These are phyloP conservation scores for Atlantisia rogersi DNA, from an alignment of 2,113 vertebrate species.

Conservation along the genomic window DNA sequence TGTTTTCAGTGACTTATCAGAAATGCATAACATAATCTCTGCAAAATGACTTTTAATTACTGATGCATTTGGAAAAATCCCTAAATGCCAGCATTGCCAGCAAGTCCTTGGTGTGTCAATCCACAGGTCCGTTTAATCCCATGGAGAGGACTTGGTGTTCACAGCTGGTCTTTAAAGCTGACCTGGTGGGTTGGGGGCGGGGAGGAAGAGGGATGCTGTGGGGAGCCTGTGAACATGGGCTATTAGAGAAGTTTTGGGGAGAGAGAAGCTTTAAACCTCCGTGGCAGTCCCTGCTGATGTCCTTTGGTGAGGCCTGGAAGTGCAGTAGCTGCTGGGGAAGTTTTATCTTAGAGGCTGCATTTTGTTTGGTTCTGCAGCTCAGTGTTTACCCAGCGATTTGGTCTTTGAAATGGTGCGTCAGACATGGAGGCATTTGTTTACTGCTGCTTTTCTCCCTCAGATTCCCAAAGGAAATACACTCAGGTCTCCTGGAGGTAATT, in stretches of 20 bases:
- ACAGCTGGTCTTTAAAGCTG: not conserved
- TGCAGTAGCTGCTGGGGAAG: not conserved
- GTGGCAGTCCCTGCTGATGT: not conserved
- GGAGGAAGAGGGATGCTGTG: not conserved
- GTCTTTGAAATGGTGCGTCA: not conserved
- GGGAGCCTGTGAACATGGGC: fast-evolving
- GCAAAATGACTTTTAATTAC: conserved; percentile 41
- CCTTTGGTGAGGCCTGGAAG: not conserved
- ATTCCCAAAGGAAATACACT: conserved; percentile 90
- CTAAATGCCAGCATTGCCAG: not conserved
- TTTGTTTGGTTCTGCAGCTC: not conserved
- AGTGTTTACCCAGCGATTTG: not conserved
- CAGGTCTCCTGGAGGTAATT: conserved; percentile 92
- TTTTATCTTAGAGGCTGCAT: not conserved
- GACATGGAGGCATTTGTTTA: not conserved
- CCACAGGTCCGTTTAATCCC: not conserved
- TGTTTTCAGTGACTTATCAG: not conserved
- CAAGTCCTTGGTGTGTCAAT: not conserved
- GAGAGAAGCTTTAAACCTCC: not conserved
- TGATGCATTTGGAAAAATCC: conserved; percentile 21
- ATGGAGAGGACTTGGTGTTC: not conserved
- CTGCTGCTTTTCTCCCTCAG: conserved; percentile 65
- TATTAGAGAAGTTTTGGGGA: not conserved
- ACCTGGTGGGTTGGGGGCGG: not conserved
- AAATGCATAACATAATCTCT: not conserved